Evolutionary conservation across 1,140 invertebrate genomes (phyloP), one percentile per base, ranked within the genome.

Genomic region (Drosophila suzukii): DNA sequence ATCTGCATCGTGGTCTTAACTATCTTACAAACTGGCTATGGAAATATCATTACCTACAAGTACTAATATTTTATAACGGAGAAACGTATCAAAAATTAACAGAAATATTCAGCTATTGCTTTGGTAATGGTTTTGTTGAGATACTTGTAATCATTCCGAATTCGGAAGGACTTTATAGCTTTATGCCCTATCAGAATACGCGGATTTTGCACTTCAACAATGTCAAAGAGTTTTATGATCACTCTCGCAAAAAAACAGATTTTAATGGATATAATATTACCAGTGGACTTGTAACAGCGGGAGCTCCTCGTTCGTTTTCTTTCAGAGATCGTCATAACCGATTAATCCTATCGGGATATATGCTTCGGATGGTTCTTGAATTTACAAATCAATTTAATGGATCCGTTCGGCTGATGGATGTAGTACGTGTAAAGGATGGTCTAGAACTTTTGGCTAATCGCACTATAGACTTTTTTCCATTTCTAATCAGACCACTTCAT

Each of bases 321-420:
- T 86, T 82, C 32, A 59, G 20, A 15, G 60, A 86, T 63, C 59
- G 76, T 4, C 32, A 49, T 0, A 46, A 73, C 13, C 47, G 47
- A 24, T 11, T 57, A 4, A 30, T 86, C 7, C 60, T 78, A 15
- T 73, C 82, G 5, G 82, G 82, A 3, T 86, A 86, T 65, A 86
- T 86, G 82, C 63, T 86, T 4, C 39, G 57, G 0, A 86, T 82
- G 44, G 12, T 54, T 0, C 17, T 86, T 49, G 78, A 86, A 7
- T 86, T 86, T 32, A 79, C 81, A 7, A 36, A 13, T 0, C 76
- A 73, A 43, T 86, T 61, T 11, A 86, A 86, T 61, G 82, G 78
- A 50, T 76, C 58, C 2, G 12, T 66, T 27, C 36, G 41, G 0
- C 36, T 39, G 0, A 5, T 54, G 4, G 15, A 61, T 30, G 36